phyloP scores from a whole-genome alignment of 2,113 vertebrate genomes.

The Dicentrarchus labrax region DNA sequence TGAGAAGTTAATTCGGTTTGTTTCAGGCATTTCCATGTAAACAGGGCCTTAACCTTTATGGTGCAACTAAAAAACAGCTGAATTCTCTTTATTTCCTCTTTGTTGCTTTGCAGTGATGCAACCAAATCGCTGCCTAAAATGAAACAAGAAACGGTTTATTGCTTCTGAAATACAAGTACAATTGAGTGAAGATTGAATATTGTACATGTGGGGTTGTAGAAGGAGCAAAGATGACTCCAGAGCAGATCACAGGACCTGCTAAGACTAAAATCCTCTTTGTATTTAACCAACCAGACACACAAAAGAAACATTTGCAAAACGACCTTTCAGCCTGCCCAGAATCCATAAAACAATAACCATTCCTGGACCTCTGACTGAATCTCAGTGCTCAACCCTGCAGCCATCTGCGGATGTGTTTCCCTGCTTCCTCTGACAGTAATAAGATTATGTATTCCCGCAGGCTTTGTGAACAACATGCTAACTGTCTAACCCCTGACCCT shows the following conservation, averaged over 20 bases:
- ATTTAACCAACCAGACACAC: background rate
- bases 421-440: constrained; percentile 46
- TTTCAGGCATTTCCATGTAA: no score
- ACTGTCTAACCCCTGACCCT: constrained; percentile 54
- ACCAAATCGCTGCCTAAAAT: background rate
- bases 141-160: background rate
- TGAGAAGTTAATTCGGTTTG: no score
- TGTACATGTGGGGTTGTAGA: background rate
- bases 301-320: background rate
- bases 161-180: no score
- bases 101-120: background rate
- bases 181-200: background rate
- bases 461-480: constrained; percentile 48
- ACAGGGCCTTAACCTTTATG: no score
- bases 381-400: background rate
- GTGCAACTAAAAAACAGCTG: background rate
- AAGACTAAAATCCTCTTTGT: background rate
- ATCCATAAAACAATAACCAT: constrained; percentile 1
- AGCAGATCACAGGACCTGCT: background rate
- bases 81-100: background rate
- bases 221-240: background rate
- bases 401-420: constrained; percentile 4
- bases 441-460: constrained; percentile 33
- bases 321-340: background rate
- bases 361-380: background rate